These are phyloP conservation scores for Falcaria lacertinaria DNA, from an alignment of 2,888 invertebrate genomes.

Conservation along the genomic window DNA sequence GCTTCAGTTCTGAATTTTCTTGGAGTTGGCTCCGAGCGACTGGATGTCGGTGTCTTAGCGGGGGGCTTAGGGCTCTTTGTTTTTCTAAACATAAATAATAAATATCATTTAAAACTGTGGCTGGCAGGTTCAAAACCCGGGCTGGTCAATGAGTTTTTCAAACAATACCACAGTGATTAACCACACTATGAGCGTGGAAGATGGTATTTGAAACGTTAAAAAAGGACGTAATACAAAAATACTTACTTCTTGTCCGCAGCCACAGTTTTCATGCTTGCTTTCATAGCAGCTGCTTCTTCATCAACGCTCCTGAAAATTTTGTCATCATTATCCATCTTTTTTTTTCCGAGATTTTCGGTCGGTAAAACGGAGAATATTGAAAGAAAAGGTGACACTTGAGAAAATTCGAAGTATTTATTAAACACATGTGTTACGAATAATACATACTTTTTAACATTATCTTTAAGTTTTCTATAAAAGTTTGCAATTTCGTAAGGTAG, in stretches of 20 bases:
- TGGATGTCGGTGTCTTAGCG: constrained; percentile 20
- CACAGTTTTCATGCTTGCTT: constrained; percentile 23
- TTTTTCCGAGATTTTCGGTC: too few species aligned
- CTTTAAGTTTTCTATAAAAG: constrained; percentile 48
- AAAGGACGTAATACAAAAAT: not conserved
- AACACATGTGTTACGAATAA: too few species aligned
- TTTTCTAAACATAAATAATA: constrained; percentile 38
- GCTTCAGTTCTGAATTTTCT: constrained; percentile 49
- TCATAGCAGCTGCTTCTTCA: constrained; percentile 38
- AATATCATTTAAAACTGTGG: too few species aligned
- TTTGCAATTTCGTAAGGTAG: constrained; percentile 45
- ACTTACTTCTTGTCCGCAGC: constrained; percentile 35
- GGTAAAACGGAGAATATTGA: too few species aligned
- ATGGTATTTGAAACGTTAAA: too few species aligned
- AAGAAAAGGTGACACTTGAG: too few species aligned
- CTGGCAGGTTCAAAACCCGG: too few species aligned
- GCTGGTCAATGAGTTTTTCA: too few species aligned
- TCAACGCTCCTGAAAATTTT: constrained; percentile 37
- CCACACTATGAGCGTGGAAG: too few species aligned
- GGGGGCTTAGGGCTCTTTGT: constrained; percentile 39
- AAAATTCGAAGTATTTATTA: too few species aligned
- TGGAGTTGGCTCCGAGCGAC: constrained; percentile 23
- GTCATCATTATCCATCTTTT: constrained; percentile 2
- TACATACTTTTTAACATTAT: constrained; percentile 46
- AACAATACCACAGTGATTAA: too few species aligned